phyloP scores from a whole-genome alignment of 2,797 vertebrate species.

The Cynodonichthys magdalenae region DNA sequence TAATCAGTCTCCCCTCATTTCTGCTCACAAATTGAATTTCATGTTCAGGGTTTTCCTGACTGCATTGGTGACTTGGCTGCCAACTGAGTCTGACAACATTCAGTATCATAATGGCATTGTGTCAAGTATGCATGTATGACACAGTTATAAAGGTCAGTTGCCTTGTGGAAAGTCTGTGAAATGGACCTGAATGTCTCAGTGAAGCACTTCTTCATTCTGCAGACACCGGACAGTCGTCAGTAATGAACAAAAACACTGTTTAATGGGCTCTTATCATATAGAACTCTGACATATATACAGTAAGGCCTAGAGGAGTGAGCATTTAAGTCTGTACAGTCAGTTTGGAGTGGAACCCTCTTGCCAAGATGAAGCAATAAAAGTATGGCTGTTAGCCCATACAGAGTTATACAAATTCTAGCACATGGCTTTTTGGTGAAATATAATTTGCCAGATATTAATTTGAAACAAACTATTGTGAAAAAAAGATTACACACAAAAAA shows the following conservation, averaged over 20 bases:
- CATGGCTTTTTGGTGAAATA: slow-evolving; percentile 72
- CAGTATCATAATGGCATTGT: slow-evolving; percentile 54
- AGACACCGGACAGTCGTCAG: slow-evolving; percentile 42
- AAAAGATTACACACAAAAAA: slow-evolving; percentile 32
- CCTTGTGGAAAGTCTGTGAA: slow-evolving; percentile 35
- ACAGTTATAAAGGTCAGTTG: slow-evolving; percentile 44
- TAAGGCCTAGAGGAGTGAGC: slow-evolving; percentile 77
- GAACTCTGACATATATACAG: slow-evolving; percentile 74
- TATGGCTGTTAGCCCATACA: slow-evolving; percentile 67
- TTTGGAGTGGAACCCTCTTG: slow-evolving; percentile 52
- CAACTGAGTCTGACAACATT: slow-evolving; percentile 59
- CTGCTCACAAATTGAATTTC: slow-evolving; percentile 33
- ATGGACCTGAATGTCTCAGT: slow-evolving; percentile 24
- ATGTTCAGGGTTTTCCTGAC: slow-evolving; percentile 23
- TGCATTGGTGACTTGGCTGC: slow-evolving; percentile 35
- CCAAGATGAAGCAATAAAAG: slow-evolving; percentile 42
- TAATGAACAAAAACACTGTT: slow-evolving; percentile 36
- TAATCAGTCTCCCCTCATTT: slow-evolving; percentile 35
- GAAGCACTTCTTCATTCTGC: slow-evolving; percentile 28
- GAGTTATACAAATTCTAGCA: slow-evolving; percentile 54
- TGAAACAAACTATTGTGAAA: slow-evolving; percentile 22
- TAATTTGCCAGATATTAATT: slow-evolving; percentile 38
- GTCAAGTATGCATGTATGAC: slow-evolving; percentile 32
- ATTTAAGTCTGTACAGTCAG: slow-evolving; percentile 65
- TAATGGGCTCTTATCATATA: slow-evolving; percentile 46